phyloP scores from a whole-genome alignment of 2,888 invertebrate genomes.

The Eupithecia vulgata region DNA sequence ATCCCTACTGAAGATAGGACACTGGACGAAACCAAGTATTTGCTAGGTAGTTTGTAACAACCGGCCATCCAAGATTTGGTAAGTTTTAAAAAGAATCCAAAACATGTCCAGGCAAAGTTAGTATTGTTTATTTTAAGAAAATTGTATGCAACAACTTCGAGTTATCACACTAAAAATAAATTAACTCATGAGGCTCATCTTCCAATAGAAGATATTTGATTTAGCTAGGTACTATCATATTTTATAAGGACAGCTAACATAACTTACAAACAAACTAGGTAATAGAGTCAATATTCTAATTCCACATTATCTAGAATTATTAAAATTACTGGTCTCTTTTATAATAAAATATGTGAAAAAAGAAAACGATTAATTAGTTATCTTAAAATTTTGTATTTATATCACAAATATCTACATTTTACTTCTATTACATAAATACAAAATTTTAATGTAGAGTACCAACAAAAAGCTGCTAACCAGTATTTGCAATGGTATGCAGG shows the following conservation, averaged over 20 bases:
- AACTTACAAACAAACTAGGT: conserved; percentile 76
- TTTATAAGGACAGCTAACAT: conserved; percentile 71
- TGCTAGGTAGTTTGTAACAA: neutral
- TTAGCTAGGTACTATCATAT: conserved; percentile 65
- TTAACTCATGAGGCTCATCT: conserved; percentile 77
- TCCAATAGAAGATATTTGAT: conserved; percentile 69
- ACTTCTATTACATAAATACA: conserved; percentile 85
- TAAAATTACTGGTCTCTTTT: conserved; percentile 76
- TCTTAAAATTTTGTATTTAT: conserved; percentile 85
- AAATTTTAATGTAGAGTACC: conserved; percentile 81
- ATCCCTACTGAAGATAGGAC: neutral
- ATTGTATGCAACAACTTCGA: conserved; percentile 79
- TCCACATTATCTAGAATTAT: conserved; percentile 71
- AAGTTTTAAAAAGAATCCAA: conserved; percentile 59
- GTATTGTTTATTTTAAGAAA: conserved; percentile 81
- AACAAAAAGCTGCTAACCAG: conserved; percentile 83
- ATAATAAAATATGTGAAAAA: conserved; percentile 77
- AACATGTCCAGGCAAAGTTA: conserved; percentile 79
- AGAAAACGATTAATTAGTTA: conserved; percentile 78
- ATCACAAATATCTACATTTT: conserved; percentile 84
- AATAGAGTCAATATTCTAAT: conserved; percentile 78
- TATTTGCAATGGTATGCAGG: conserved; percentile 81
- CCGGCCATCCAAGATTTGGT: neutral
- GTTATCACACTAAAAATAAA: conserved; percentile 81
- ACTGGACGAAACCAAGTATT: conserved; percentile 20